phyloP scores from a whole-genome alignment of 2,113 vertebrate species.

The Ictidomys tridecemlineatus region DNA sequence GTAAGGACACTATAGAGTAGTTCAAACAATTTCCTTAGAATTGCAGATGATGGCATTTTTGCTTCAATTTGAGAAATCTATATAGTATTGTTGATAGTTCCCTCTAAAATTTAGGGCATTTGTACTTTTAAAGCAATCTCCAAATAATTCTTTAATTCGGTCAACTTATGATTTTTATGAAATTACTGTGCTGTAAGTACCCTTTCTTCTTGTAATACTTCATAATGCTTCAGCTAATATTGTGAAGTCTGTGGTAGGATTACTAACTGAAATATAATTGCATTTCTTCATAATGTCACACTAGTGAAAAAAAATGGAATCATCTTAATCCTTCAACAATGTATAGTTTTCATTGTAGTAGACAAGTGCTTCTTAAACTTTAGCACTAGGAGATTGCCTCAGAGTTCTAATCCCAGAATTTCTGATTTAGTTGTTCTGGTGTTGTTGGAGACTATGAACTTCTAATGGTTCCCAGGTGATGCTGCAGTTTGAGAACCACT shows the following conservation, averaged over 20 bases:
- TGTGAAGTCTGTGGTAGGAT: not conserved
- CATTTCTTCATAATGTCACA: not conserved
- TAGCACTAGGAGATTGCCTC: not conserved
- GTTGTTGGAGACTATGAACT: not conserved
- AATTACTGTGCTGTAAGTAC: not conserved
- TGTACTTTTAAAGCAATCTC: not conserved
- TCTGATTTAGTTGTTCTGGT: not conserved
- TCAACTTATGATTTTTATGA: not conserved
- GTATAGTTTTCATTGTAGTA: not conserved
- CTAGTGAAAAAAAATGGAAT: not conserved
- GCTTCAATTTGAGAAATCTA: conserved; percentile 5
- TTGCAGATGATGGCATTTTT: not conserved
- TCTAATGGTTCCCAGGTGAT: not conserved
- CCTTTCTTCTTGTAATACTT: not conserved
- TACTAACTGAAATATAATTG: not conserved
- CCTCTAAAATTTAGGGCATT: not conserved
- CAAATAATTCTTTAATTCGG: not conserved
- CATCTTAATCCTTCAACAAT: not conserved
- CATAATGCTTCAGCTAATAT: not conserved
- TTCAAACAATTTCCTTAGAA: not conserved
- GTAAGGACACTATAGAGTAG: not conserved
- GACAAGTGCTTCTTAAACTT: not conserved
- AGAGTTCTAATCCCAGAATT: not conserved
- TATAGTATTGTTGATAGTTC: not conserved
- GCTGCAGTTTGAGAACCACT: not conserved